Evolutionary conservation across 2,113 vertebrate genomes (phyloP).

Genomic region (Petrocephalus microphthalmus): DNA sequence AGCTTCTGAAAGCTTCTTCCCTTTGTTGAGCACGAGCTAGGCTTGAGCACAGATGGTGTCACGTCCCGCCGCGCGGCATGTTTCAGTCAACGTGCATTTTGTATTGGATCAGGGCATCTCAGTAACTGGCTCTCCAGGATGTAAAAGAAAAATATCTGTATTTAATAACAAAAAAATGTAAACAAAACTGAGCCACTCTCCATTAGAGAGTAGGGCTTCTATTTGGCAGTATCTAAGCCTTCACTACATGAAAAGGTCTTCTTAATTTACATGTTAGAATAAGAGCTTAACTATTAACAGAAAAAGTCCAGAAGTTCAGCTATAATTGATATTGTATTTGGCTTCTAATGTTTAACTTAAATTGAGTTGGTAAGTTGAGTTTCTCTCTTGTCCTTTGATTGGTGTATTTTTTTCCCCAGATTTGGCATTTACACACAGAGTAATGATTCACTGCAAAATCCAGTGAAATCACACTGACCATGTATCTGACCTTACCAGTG

Average conservation of each 20-base stretch:
- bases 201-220: neutral
- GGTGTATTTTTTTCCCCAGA: neutral
- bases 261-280: neutral
- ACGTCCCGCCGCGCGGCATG: neutral
- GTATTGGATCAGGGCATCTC: neutral
- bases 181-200: neutral
- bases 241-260: neutral
- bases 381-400: neutral
- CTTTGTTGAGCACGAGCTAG: neutral
- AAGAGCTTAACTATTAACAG: neutral
- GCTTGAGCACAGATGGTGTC: neutral
- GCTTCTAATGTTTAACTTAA: neutral
- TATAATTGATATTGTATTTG: neutral
- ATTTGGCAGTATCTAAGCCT: neutral
- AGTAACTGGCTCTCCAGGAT: neutral
- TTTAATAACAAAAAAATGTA: neutral
- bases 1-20: neutral
- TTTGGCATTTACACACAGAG: neutral
- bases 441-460: neutral
- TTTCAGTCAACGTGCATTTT: neutral
- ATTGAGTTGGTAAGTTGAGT: neutral
- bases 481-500: neutral
- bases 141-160: neutral
- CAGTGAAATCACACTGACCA: neutral
- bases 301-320: neutral